Base-by-base conservation (phyloP, 2,113 vertebrate species). In the Cochlearius cochlearius region DNA sequence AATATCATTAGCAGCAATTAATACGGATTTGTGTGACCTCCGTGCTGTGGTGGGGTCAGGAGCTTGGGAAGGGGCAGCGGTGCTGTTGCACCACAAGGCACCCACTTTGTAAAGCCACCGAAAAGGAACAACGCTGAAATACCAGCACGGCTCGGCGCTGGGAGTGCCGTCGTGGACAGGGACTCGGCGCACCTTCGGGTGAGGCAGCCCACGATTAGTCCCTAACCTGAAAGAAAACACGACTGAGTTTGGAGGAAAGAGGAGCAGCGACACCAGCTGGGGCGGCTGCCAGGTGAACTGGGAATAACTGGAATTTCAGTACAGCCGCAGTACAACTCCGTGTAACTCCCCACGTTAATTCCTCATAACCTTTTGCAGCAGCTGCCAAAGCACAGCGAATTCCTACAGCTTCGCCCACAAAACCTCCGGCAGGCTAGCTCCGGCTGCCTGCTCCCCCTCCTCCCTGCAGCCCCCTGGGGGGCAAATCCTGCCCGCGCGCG, bases 381-480 rank as follows among this genome's bases (percentile, higher is more conserved):
- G 81, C 63, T 77, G 69, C 36, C 59, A 77, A 62, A 86, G 49
- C 47, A 72, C 36, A 29, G 47, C 34, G 73, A 52, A 52, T 63
- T 43, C 41, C 38, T 77, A 18, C 34, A 17, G 0, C 53, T 49
- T 26, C 9, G 7, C 43, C 41, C 34, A 10, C 10, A 58, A 38
- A 74, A 20, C 4, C 38, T 58, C 13, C 64, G 8, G 38, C 21
- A 20, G 32, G 12, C 16, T 3, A 34, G 45, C 60, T 56, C 36
- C 1, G 0, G 22, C 45, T 72, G 27, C n/a, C 36, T 23, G 17
- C 11, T 45, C 29, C 41, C 41, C 3, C 45, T n/a, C 43, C 52
- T 56, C n/a, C 58, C 1, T 0, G 39, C 53, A 47, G 47, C 26
- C 38, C 38, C 15, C 0, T 0, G 26, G 23, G 52, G n/a, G 47